Evolutionary conservation across 1,140 invertebrate genomes (phyloP).

Genomic region (Orius insidiosus): DNA sequence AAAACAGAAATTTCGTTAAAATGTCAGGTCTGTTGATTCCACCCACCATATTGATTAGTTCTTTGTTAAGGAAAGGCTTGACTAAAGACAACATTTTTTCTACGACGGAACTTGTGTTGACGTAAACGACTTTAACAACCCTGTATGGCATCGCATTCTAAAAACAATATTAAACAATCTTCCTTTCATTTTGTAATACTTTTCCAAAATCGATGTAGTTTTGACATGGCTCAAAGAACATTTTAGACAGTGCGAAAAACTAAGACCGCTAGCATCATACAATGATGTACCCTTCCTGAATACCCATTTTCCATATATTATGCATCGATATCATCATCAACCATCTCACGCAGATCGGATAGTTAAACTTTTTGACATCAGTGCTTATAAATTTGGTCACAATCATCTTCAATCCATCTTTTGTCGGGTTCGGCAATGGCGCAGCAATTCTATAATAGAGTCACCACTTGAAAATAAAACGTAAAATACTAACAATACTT

Average conservation of each 20-base stretch:
- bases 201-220: conserved; percentile 19
- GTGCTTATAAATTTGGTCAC: conserved; percentile 18
- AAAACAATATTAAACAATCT: conserved; percentile 13
- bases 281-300: conserved; percentile 18
- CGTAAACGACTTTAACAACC: conserved; percentile 17
- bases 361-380: conserved; percentile 36
- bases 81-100: conserved; percentile 18
- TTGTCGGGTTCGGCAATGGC: conserved; percentile 15
- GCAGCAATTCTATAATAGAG: conserved; percentile 18
- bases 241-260: conserved; percentile 18
- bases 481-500: conserved; percentile 28
- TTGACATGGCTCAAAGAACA: conserved; percentile 15
- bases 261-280: conserved; percentile 21
- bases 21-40: background rate
- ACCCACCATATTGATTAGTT: conserved; percentile 19
- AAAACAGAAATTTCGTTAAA: conserved; percentile 5
- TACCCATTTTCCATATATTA: conserved; percentile 16
- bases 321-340: conserved; percentile 18
- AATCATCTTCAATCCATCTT: conserved; percentile 19
- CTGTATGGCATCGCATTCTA: conserved; percentile 20
- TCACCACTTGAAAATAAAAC: background rate
- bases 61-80: conserved; percentile 18
- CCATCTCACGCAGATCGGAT: conserved; percentile 26
- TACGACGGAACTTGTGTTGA: conserved; percentile 19
- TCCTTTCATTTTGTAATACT: conserved; percentile 13